Evolutionary conservation across 2,888 invertebrate species (phyloP).

Genomic region (Spodoptera exigua): DNA sequence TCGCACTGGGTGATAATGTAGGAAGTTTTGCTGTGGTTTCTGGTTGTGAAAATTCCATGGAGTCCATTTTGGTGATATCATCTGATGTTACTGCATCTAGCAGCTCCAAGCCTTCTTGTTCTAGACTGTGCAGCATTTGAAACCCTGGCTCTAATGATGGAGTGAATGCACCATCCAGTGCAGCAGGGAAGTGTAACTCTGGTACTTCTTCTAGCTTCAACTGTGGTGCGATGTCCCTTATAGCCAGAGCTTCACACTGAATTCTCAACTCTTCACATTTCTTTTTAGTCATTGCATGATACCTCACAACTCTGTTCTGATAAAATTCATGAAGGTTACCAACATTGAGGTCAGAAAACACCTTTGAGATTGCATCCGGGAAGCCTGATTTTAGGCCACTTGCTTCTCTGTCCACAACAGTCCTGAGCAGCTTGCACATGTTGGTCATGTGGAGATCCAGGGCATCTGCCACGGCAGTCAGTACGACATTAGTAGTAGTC

Average conservation of each 20-base stretch:
- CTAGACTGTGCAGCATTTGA: slow-evolving; percentile 91
- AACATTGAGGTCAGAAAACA: slow-evolving; percentile 82
- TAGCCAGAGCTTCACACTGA: slow-evolving; percentile 76
- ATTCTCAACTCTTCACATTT: slow-evolving; percentile 73
- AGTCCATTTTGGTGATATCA: slow-evolving; percentile 83
- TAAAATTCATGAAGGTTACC: slow-evolving; percentile 83
- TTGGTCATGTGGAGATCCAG: slow-evolving; percentile 82
- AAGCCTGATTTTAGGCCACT: slow-evolving; percentile 80
- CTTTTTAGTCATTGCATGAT: slow-evolving; percentile 77
- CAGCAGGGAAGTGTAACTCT: slow-evolving; percentile 87
- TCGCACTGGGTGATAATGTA: slow-evolving; percentile 78
- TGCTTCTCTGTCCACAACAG: slow-evolving; percentile 81
- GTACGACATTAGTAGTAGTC: slow-evolving; percentile 78
- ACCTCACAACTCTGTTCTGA: slow-evolving; percentile 78
- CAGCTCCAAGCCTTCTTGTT: slow-evolving; percentile 88
- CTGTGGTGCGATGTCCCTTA: slow-evolving; percentile 78
- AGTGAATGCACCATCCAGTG: slow-evolving; percentile 85
- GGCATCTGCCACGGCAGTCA: slow-evolving; percentile 79
- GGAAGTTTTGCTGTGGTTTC: slow-evolving; percentile 74
- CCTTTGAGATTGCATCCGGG: slow-evolving; percentile 84
- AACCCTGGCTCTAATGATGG: slow-evolving; percentile 91
- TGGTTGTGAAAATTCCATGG: slow-evolving; percentile 80
- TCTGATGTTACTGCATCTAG: slow-evolving; percentile 78
- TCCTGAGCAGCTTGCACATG: slow-evolving; percentile 82
- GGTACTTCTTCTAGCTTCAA: slow-evolving; percentile 86